Base-by-base conservation (phyloP, 2,797 vertebrate genomes). In the Coranthus polyacanthus region DNA sequence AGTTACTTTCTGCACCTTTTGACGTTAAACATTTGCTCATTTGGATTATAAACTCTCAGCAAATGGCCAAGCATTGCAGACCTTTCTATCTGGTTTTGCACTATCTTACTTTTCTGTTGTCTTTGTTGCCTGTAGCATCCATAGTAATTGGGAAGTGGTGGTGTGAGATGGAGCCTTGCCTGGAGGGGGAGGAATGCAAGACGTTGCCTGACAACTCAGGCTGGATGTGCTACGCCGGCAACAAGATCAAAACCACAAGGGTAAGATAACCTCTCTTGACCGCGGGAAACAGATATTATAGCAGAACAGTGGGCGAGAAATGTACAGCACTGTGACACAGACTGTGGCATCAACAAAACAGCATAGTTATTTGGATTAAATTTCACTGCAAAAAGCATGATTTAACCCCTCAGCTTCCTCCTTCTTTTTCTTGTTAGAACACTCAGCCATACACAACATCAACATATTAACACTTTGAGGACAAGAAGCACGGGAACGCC, bases 101-200 rank as follows among this genome's bases (percentile, higher is more conserved):
- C 29, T 70, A 37, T 41, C 54, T 62, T 69, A 16, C 29, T 55
- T 75, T 63, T 69, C 69, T 75, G 76, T 80, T 88, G 78, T 85
- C 70, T 88, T 75, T 82, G 65, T 85, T 75, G 86, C 89, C 84
- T 53, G 75, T 67, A 93, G 92, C 92, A 44, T 94, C 94, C 78
- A 94, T 94, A 91, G 98, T 99, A 90, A 98, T 98, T 89, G 97
- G 98, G 77, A 99, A 97, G 84, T 99, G 98, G 98, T 99, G 98
- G 98, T 99, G 98, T 89, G 98, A 99, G 94, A 99, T 99, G 98
- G 98, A 99, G 88, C 98, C 98, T 68, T 99, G 98, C 92, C 94
- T 99, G 92, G 98, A 99, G 90, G 98, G 97, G 83, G 98, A 99
- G 80, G 98, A 99, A 86, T 99, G 98, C 92, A 99, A 99, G 94